Evolutionary conservation across 2,888 invertebrate genomes (phyloP), one percentile per base, ranked within the genome.

Genomic region (Meiosimyza decipiens): DNA sequence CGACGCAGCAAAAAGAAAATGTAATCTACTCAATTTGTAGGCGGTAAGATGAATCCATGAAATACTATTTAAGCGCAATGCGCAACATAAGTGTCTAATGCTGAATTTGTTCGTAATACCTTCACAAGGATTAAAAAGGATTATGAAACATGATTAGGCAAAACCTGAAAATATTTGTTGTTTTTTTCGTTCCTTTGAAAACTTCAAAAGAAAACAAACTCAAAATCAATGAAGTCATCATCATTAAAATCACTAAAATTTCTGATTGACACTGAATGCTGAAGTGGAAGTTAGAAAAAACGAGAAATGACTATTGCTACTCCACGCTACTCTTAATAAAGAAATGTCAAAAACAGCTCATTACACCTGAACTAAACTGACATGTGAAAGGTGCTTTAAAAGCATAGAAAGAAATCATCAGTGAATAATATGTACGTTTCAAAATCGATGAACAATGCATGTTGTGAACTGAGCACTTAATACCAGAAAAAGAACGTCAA

Each of bases 131-230:
- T 64, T 64, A 51, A 51, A 40, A 40, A 13, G 18, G 22, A 28
- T 60, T 28, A 28, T 28, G 1, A 11, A 64, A 64, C 18, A 64
- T 64, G 64, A 64, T 64, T 50, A 64, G 64, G 9, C 64, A 64
- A 6, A 50, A 40, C 1, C 40, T 40, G 9, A 9, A 40, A 9
- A 40, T 9, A 9, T 40, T 40, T 9, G 1, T 40, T 40, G 0
- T 40, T 9, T 40, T 9, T 40, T 9, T 40, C 9, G 4, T 28
- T 28, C 4, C 40, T 9, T 40, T 15, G 2, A 62, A 33, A 62
- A 47, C 16, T 33, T 33, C 40, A 16, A 62, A 15, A 33, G 40
- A 11, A 33, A 60, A 59, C 9, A 16, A 57, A 13, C 15, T 28
- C 12, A 16, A 57, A 57, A 11, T 57, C 22, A 57, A 40, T 57